A percentile compares a stretch with the other conserved stretches of the same genome.
Evolutionary conservation across 2,888 invertebrate genomes (phyloP).

Genomic region (Aethes cnicana): DNA sequence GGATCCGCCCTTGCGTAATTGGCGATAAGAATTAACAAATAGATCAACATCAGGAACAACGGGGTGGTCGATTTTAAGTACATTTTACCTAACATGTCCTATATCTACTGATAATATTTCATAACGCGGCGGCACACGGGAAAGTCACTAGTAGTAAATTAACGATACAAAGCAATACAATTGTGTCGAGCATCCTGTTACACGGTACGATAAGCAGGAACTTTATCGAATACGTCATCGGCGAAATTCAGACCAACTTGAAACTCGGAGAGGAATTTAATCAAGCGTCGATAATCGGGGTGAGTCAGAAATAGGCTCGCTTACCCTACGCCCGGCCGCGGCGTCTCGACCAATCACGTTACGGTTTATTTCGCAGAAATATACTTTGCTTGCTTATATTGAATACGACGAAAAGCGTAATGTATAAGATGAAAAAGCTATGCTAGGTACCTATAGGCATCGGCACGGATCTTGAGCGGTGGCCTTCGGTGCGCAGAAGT

Average conservation of each 20-base stretch:
- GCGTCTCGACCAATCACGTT: constrained; percentile 2
- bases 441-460: no score
- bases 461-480: no score
- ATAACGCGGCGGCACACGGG: no score
- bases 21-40: no score
- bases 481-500: no score
- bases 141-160: no score
- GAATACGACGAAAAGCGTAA: not conserved
- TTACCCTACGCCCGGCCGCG: constrained; percentile 20
- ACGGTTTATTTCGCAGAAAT: constrained; percentile 13
- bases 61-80: no score
- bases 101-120: no score
- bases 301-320: constrained; percentile 25
- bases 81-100: no score
- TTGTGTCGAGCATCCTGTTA: constrained; percentile 15
- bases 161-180: constrained; percentile 11
- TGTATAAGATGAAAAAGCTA: not conserved
- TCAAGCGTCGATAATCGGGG: constrained; percentile 28
- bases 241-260: constrained; percentile 20
- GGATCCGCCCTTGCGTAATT: no score
- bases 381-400: not conserved
- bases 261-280: constrained; percentile 29
- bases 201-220: constrained; percentile 13
- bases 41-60: no score
- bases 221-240: constrained; percentile 21